phyloP scores from a whole-genome alignment of 92 coral and sea anemone species.

The Bergia sp. region DNA sequence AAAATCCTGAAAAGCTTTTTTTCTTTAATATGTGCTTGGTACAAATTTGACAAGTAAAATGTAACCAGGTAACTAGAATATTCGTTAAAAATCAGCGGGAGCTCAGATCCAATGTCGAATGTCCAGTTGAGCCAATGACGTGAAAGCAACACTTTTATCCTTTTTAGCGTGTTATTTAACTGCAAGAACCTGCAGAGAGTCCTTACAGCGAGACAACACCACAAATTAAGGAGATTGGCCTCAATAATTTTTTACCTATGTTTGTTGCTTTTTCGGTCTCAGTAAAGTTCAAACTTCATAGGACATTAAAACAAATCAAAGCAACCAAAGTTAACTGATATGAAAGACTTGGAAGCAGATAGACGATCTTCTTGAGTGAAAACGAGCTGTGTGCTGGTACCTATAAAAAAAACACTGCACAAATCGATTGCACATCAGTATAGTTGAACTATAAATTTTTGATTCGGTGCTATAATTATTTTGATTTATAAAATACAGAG shows the following conservation, averaged over 20 bases:
- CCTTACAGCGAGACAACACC: neutral
- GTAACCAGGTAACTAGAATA: neutral
- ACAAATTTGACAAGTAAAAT: neutral
- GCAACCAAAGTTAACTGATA: neutral
- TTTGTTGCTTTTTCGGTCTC: neutral
- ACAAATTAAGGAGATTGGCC: neutral
- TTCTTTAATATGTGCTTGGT: neutral
- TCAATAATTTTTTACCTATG: neutral
- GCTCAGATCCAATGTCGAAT: neutral
- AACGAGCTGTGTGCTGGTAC: neutral
- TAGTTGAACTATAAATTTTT: neutral
- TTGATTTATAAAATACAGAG: neutral
- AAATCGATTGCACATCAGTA: neutral
- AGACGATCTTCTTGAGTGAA: neutral
- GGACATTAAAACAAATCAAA: neutral
- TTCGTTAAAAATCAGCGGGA: neutral
- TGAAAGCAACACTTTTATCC: neutral
- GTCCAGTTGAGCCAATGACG: neutral
- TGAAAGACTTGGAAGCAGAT: neutral
- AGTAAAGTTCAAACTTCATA: too few relatives aligned
- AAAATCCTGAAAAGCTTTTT: neutral
- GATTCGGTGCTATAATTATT: too few relatives aligned
- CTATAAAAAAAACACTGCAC: neutral
- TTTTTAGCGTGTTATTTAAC: neutral
- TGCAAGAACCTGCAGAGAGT: neutral